Conservation (phyloP, 1,140 invertebrate species). For the Leptopilina clavipes region DNA sequence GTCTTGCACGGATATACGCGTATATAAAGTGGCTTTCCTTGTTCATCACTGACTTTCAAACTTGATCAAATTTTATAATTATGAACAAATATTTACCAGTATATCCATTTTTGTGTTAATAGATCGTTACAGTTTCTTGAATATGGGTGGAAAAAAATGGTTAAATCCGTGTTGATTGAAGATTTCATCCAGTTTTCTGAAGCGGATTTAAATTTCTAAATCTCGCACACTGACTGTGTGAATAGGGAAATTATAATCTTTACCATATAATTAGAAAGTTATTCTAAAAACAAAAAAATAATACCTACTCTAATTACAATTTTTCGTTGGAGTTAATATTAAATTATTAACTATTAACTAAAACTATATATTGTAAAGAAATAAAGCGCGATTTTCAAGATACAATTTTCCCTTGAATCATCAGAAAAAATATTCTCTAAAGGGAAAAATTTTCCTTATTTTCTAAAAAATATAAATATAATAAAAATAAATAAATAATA, state of each 20-base stretch:
- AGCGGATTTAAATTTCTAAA: neutral
- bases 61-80: neutral
- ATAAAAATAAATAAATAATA: too few species aligned
- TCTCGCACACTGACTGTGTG: neutral
- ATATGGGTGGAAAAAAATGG: neutral
- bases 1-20: too few species aligned
- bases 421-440: too few species aligned
- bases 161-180: neutral
- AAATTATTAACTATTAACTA: too few species aligned
- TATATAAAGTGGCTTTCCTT: neutral
- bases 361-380: too few species aligned
- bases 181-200: neutral
- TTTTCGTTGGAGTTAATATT: neutral
- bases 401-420: too few species aligned
- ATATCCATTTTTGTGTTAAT: neutral
- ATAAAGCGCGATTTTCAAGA: neutral
- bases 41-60: neutral
- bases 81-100: neutral
- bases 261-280: constrained; percentile 16
- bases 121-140: neutral
- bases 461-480: too few species aligned
- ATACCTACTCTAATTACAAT: neutral
- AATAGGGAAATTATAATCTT: neutral
- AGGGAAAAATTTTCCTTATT: too few species aligned
- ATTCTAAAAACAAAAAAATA: constrained; percentile 42